Base-by-base conservation (phyloP, 2,888 invertebrate species). In the Phymatocera aterrima region DNA sequence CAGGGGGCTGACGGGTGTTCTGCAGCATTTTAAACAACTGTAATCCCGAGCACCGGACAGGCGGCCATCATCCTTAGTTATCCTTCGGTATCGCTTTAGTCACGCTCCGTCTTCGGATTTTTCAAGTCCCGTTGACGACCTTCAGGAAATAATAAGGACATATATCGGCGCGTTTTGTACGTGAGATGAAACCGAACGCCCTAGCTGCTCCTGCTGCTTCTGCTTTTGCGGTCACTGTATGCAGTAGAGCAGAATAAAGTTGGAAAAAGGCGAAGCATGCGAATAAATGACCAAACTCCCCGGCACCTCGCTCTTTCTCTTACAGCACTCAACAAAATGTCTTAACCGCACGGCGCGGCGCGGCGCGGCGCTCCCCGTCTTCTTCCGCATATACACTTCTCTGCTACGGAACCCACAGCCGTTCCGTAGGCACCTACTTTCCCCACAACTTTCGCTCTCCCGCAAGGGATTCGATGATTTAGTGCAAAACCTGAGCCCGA, bases 11-110 rank as follows among this genome's bases (percentile, higher is more conserved):
- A 57, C 21, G 75, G 57, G 54, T 75, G 75, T 79, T 79, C 79
- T 60, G 54, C 79, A 74, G 79, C 77, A 77, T 83, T 83, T 83
- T 79, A 81, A 80, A 78, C 80, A 68, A 68, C 78, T 75, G 74
- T 83, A 83, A 84, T 84, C 80, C 82, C 81, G 78, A 74, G 72
- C 57, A 79, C 80, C 79, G 70, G 72, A 75, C 54, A 60, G 75
- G 10, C 75, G 31, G 24, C 57, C 75, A 60, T 75, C 75, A 60
- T 75, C 54, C 51, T 72, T 24, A 60, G 60, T 72, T 60, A 48
- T 65, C 77, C 54, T 75, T 21, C 72, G 80, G 74, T 57, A 77
- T 84, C 84, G 81, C 83, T 83, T 85, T 83, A 81, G 84, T 82
- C 80, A 80, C 82, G 83, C 83, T 80, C 72, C 78, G 74, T 80